Percentiles rank a stretch among this genome's conserved stretches.
These are phyloP conservation scores for Diloba caeruleocephala DNA, from an alignment of 2,888 invertebrate genomes.

Conservation along the genomic window DNA sequence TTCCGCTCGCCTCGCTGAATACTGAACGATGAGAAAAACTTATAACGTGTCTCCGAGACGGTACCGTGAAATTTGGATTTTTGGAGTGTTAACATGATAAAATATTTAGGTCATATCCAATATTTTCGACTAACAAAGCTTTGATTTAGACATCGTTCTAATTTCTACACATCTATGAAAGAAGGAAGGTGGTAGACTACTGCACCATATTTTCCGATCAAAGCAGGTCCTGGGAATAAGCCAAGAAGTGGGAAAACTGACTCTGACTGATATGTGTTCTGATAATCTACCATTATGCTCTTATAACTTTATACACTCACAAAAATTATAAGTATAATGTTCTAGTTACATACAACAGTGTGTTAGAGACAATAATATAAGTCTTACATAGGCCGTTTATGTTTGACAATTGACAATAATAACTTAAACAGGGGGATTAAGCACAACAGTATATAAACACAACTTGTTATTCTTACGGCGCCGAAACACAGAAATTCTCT, in stretches of 20 bases:
- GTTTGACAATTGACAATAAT: constrained; percentile 23
- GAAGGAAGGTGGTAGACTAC: too few relatives aligned
- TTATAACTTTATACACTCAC: not conserved
- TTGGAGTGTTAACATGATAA: constrained; percentile 7
- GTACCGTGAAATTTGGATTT: constrained; percentile 40
- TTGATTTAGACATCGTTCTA: too few relatives aligned
- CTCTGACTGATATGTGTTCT: too few relatives aligned
- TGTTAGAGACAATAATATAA: not conserved
- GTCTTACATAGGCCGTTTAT: constrained; percentile 1
- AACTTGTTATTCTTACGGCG: constrained; percentile 21
- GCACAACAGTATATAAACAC: constrained; percentile 25
- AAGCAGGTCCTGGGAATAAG: too few relatives aligned
- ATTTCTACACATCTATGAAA: too few relatives aligned
- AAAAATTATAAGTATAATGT: too few relatives aligned
- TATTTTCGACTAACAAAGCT: not conserved
- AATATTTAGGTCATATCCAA: not conserved
- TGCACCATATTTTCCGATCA: too few relatives aligned
- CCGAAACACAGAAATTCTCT: constrained; percentile 21
- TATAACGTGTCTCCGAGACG: constrained; percentile 49
- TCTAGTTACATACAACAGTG: not conserved
- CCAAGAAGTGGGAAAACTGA: too few relatives aligned
- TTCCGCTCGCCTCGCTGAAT: constrained; percentile 54
- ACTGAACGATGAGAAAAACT: constrained; percentile 61
- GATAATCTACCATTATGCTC: not conserved
- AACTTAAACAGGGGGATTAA: constrained; percentile 27